Percentiles rank a stretch among this genome's conserved stretches.
phyloP scores from a whole-genome alignment of 2,113 vertebrate species.

The Epinephelus cyanopodus region DNA sequence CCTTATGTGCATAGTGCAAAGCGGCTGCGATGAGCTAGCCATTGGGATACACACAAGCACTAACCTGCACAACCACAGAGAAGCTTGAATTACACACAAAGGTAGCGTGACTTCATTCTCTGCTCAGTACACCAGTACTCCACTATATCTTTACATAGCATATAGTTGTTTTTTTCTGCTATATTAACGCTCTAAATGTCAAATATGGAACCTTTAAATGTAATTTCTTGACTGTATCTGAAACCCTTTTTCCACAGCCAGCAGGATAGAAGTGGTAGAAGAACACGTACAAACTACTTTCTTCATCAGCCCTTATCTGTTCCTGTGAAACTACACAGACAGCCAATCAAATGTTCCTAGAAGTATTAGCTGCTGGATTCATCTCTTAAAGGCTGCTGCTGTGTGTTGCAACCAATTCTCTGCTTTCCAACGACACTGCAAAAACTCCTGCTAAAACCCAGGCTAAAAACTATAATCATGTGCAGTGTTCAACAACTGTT shows the following conservation, averaged over 20 bases:
- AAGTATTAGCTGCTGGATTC: neutral
- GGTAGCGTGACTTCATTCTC: no score
- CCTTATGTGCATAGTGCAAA: no score
- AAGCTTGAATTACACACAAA: no score
- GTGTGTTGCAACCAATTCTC: neutral
- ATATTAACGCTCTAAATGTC: no score
- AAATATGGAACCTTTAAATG: no score
- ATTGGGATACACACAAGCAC: no score
- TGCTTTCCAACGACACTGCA: neutral
- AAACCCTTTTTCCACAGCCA: neutral
- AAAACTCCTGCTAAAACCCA: neutral
- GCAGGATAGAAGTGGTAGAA: neutral
- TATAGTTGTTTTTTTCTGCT: no score
- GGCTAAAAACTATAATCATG: neutral
- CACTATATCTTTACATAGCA: no score
- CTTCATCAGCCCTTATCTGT: neutral
- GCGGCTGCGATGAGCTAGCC: no score
- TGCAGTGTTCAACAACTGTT: neutral
- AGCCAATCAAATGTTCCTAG: neutral
- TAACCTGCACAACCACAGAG: no score
- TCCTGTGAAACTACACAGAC: neutral
- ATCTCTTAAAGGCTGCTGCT: neutral
- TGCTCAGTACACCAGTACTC: no score
- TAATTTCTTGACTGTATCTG: no score
- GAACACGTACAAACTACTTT: neutral